Evolutionary conservation across 2,888 invertebrate genomes (phyloP).

Genomic region (Catotricha subobsoleta): DNA sequence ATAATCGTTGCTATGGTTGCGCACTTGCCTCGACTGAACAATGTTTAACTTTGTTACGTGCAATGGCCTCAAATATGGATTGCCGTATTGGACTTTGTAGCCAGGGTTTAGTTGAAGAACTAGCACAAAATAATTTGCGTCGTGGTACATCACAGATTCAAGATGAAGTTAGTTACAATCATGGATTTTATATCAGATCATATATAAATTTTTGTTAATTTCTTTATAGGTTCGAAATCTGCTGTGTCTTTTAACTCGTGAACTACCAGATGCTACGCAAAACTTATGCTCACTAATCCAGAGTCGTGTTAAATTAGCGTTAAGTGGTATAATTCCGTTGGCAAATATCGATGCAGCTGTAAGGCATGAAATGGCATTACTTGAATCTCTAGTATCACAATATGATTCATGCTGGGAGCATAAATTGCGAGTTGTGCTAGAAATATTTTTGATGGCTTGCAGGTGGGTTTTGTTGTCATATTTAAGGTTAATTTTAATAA

Average conservation of each 20-base stretch:
- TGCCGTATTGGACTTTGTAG: conserved; percentile 60
- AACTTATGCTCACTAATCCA: conserved; percentile 68
- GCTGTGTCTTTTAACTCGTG: conserved; percentile 72
- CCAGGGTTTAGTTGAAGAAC: conserved; percentile 73
- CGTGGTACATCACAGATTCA: conserved; percentile 71
- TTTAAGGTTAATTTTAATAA: neutral
- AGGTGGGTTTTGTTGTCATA: conserved; percentile 22
- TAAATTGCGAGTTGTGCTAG: conserved; percentile 72
- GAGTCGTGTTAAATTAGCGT: conserved; percentile 64
- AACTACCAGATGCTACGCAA: conserved; percentile 65
- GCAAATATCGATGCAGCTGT: conserved; percentile 58
- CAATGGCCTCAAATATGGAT: conserved; percentile 62
- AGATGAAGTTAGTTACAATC: conserved; percentile 46
- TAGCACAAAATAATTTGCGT: conserved; percentile 77
- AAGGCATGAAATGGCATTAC: conserved; percentile 72
- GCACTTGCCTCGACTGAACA: conserved; percentile 85
- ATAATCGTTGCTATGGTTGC: conserved; percentile 68
- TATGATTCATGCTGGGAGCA: conserved; percentile 94
- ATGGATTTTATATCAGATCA: too few species aligned
- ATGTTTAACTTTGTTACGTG: conserved; percentile 76
- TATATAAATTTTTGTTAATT: too few species aligned
- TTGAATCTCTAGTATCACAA: conserved; percentile 75
- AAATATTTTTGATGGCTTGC: conserved; percentile 65
- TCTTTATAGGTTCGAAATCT: conserved; percentile 39
- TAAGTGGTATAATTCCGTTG: conserved; percentile 57